Evolutionary conservation across 35 echinoderm and acorn worm genomes (phyloP), one percentile per base, ranked within the genome.

Genomic region (Eucidaris tribuloides): DNA sequence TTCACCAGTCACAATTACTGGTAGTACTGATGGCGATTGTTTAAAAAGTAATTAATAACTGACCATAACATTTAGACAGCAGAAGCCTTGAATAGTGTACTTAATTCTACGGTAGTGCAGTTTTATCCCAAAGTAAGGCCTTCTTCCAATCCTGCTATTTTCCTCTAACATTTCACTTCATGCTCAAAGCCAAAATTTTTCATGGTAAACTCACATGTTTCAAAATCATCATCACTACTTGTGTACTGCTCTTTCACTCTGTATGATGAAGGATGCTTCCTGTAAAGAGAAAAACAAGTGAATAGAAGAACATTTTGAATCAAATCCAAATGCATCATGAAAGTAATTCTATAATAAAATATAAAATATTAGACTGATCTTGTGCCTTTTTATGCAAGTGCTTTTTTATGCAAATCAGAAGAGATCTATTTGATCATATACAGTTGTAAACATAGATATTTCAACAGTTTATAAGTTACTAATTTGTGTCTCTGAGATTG

Each of bases 221-320:
- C 88, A 79, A 91, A 91, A 32, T 91, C 70, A 78, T 91, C 88
- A 43, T 90, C 88, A 65, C 59, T 68, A 31, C 62, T 70, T 32
- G 52, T 14, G 14, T 77, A 11, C 15, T 40, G 15, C 14, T 43
- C 5, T 9, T 40, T 9, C 28, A 17, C 71, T 9, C 43, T 33
- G 5, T 32, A 40, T 31, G 7, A 9, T 9, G 14, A 9, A 65
- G 7, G 7, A 7, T 31, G 14, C 9, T n/a, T 54, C n/a, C 49
- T 9, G 9, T 54, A 11, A 54, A n/a, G 49, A 11, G 9, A 11
- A 11, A n/a, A 54, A 9, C n/a, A 11, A n/a, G n/a, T n/a, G n/a
- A n/a, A 54, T n/a, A 54, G n/a, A 13, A 9, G 9, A n/a, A 54
- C 9, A 13, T 9, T n/a, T 13, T 9, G n/a, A n/a, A 9, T 13